Evolutionary conservation across 1,140 invertebrate species (phyloP), one percentile per base, ranked within the genome.

Genomic region (Ericerus pela): DNA sequence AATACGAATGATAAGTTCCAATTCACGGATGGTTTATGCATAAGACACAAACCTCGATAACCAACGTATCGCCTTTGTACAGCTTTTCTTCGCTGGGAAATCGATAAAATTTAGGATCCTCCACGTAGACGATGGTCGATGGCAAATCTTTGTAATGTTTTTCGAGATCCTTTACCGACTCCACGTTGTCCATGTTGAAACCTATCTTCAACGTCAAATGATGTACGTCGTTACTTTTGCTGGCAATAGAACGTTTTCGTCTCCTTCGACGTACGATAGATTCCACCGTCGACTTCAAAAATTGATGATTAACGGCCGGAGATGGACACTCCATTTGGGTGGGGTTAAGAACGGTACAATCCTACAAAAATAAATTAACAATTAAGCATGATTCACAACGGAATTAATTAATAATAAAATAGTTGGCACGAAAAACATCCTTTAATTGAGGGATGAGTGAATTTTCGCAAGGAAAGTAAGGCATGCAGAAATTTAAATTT

Each of bases 151-250:
- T 81, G 64, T 88, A 88, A 68, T 88, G 82, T 68, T 90, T 87
- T 58, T 89, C 84, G 43, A 96, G 73, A 68, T 96, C 87, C 56
- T 80, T 75, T 30, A 96, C 89, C 2, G 80, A 78, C 63, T 85
- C 77, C 0, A 97, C 94, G 68, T 88, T 86, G 64, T 98, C 95
- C 94, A 98, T 97, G 4, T 89, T 76, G 69, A 98, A 96, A 14
- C 87, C 91, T 56, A 96, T 80, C 62, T 73, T 69, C 1, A 75
- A 60, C 20, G 60, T 63, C 18, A 74, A 62, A 60, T 56, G 60
- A 33, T 59, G 56, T 22, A 61, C 62, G n/a, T 59, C 24, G 5
- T 56, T 38, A 51, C 26, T 58, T 30, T 28, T 41, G 20, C 36
- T 52, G 52, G 1, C 31, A 11, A 30, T 22, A 0, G 53, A 28